Conservation (phyloP, 2,113 vertebrate genomes). For the Lonchura striata region DNA sequence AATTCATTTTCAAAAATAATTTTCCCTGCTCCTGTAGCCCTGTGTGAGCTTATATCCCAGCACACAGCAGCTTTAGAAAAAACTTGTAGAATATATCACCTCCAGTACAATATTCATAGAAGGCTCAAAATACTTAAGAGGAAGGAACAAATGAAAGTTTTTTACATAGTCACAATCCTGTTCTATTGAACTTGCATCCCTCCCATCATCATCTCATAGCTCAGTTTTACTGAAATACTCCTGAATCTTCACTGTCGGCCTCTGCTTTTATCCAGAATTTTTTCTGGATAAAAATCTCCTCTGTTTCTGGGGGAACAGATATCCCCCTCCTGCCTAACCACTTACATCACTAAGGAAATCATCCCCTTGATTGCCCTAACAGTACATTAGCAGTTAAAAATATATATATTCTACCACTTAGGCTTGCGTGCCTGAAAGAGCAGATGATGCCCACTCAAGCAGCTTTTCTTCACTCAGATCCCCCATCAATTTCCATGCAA, state of each 20-base stretch:
- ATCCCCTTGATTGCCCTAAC: background rate
- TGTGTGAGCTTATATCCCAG: background rate
- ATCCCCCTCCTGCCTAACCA: background rate
- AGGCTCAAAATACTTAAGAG: background rate
- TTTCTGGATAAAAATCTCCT: background rate
- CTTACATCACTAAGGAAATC: background rate
- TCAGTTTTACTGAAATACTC: background rate
- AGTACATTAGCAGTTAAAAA: background rate
- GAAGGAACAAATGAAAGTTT: background rate
- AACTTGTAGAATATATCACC: background rate
- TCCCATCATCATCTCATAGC: background rate
- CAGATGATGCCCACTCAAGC: conserved; percentile 34
- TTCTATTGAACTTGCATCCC: background rate
- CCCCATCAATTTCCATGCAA: background rate
- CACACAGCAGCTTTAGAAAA: background rate
- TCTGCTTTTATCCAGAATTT: background rate
- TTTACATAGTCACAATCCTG: background rate
- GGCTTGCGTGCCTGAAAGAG: background rate
- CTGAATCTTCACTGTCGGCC: background rate
- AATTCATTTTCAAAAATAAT: background rate
- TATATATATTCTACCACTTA: background rate
- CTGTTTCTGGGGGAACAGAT: background rate
- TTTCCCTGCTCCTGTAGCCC: background rate
- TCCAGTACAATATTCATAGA: background rate
- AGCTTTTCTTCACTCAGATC: background rate